Base-by-base conservation (phyloP, 1,140 invertebrate genomes). In the Macrobrachium nipponense region DNA sequence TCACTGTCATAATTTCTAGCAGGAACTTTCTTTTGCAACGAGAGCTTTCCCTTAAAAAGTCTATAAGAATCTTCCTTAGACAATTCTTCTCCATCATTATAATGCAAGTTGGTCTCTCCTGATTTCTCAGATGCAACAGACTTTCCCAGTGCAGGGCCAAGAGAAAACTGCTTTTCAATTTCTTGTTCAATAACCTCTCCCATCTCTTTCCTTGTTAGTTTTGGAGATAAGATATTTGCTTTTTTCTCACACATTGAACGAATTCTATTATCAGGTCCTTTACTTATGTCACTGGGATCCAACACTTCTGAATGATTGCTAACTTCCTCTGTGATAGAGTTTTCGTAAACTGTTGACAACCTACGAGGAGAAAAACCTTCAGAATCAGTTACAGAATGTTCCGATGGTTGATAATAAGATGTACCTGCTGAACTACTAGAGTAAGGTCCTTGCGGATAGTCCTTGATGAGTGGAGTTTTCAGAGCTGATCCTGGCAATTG, bases 361-460 rank as follows among this genome's bases (percentile, higher is more conserved):
- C 70, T 72, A 51, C 27, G 20, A 0, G 84, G 84, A 17, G 84
- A 86, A 18, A 36, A 61, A 36, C 60, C 66, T 18, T 86, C 84
- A 18, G 84, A 86, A 60, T 80, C 84, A n/a, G 84, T 86, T 23
- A 43, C 68, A 62, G 84, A 86, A 10, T 60, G 77, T 43, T 86
- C 84, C 64, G 84, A 86, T 5, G 84, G 84, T 78, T 80, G 70
- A 43, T 86, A 86, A 59, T 86, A 86, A 12, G 82, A 85, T 4
- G 84, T 80, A 43, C 77, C 58, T 8, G 78, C 77, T 51, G 84
- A 86, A 27, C 84, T 86, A 27, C 62, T 86, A 36, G 84, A 86
- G 58, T 86, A 86, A 18, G 84, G 84, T 17, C 84, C 84, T 18
- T 80, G 84, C 7, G 84, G 84, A 62, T 86, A 86, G n/a, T 86